Percentiles rank a stretch among this genome's conserved stretches.
Conservation (phyloP, 2,797 vertebrate species). For the Chloroceryle inda region DNA sequence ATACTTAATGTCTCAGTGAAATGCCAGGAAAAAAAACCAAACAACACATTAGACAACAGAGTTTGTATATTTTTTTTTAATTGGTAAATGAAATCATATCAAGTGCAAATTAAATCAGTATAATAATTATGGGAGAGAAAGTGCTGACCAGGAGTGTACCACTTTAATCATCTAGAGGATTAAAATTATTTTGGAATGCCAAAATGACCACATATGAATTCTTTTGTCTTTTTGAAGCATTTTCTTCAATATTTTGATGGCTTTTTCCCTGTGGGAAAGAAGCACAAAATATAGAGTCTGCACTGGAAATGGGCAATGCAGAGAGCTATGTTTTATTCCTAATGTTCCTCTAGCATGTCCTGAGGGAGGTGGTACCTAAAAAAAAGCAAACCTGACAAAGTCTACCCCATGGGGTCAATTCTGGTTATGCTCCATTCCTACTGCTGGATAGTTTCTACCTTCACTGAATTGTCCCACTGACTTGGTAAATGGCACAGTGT, state of each 20-base stretch:
- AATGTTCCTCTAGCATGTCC: background rate
- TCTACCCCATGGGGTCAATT: background rate
- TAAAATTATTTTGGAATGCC: background rate
- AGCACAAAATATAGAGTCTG: background rate
- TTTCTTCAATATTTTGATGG: background rate
- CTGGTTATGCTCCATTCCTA: background rate
- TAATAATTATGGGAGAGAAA: background rate
- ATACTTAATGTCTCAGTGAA: background rate
- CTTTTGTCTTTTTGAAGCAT: background rate
- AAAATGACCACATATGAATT: background rate
- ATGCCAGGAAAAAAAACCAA: background rate
- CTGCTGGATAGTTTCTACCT: background rate
- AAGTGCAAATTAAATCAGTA: slow-evolving; percentile 25
- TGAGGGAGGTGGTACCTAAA: background rate
- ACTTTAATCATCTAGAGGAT: background rate
- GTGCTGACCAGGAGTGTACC: background rate
- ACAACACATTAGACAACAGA: background rate
- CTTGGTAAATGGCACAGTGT: background rate
- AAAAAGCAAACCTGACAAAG: background rate
- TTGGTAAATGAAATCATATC: background rate
- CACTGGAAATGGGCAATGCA: background rate
- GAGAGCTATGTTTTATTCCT: background rate
- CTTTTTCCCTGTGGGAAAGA: slow-evolving; percentile 48
- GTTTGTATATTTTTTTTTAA: background rate
- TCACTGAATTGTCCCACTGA: background rate